Conservation (phyloP, 2,888 invertebrate species). For the Eupithecia centaureata region DNA sequence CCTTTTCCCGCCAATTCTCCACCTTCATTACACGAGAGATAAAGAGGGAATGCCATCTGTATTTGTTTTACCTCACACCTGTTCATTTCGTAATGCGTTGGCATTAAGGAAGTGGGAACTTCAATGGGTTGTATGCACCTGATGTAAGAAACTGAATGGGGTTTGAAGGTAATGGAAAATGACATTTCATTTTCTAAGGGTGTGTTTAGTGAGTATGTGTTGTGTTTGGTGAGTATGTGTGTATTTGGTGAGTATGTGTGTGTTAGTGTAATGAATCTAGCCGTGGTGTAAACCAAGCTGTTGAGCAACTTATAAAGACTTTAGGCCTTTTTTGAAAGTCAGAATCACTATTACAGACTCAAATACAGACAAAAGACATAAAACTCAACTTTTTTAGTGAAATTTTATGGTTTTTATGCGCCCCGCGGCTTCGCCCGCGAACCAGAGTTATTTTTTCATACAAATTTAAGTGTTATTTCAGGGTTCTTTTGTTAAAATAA, state of each 20-base stretch:
- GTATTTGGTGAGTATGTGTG: too few relatives aligned
- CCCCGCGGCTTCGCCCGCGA: too few relatives aligned
- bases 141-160: neutral
- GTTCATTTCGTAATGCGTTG: slow-evolving; percentile 14
- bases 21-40: slow-evolving; percentile 33
- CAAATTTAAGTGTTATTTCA: too few relatives aligned
- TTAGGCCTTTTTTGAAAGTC: neutral
- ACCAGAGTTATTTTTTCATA: too few relatives aligned
- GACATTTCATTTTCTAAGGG: neutral
- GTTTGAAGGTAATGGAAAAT: neutral
- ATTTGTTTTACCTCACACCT: slow-evolving; percentile 15
- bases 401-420: too few relatives aligned
- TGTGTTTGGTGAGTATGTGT: neutral
- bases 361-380: too few relatives aligned
- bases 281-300: neutral
- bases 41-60: slow-evolving; percentile 23
- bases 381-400: too few relatives aligned
- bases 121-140: neutral
- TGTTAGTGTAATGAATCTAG: neutral
- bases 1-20: slow-evolving; percentile 26
- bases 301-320: neutral
- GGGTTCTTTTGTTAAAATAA: too few relatives aligned
- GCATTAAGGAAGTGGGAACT: neutral
- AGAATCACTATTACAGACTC: too few relatives aligned
- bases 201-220: neutral